Conservation (phyloP, 2,113 vertebrate genomes). For the Sclerurus mexicanus region DNA sequence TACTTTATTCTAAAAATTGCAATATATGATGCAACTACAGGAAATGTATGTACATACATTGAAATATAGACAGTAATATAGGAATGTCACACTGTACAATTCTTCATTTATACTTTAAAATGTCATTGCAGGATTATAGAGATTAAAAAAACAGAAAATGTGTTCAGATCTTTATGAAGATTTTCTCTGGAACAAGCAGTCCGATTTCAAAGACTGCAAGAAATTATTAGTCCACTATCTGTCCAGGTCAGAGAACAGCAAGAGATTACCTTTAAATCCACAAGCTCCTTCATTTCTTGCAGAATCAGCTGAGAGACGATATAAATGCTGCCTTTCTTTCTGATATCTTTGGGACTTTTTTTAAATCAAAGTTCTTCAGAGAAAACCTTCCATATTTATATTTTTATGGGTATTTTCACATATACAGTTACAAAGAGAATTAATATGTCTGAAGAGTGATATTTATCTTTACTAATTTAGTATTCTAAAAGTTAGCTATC, state of each 20-base stretch:
- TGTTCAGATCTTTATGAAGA: background rate
- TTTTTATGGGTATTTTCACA: background rate
- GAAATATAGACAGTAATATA: background rate
- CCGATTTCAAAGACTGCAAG: background rate
- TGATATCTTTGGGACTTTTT: background rate
- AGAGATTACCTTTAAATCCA: background rate
- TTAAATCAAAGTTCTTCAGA: background rate
- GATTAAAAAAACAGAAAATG: background rate
- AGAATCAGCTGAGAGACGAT: background rate
- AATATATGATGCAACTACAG: background rate
- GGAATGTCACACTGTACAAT: background rate
- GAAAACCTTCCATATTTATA: background rate
- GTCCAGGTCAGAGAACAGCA: fast-evolving
- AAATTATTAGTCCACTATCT: background rate
- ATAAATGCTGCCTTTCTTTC: background rate
- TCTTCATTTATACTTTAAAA: background rate
- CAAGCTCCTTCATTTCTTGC: background rate
- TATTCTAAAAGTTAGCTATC: background rate
- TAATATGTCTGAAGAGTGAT: background rate
- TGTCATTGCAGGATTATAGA: background rate
- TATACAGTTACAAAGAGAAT: background rate
- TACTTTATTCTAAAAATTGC: background rate
- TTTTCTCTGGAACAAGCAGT: background rate
- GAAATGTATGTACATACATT: background rate
- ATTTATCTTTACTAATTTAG: background rate